These are phyloP conservation scores for Numenius arquata DNA, from an alignment of 2,113 vertebrate genomes.

Conservation along the genomic window DNA sequence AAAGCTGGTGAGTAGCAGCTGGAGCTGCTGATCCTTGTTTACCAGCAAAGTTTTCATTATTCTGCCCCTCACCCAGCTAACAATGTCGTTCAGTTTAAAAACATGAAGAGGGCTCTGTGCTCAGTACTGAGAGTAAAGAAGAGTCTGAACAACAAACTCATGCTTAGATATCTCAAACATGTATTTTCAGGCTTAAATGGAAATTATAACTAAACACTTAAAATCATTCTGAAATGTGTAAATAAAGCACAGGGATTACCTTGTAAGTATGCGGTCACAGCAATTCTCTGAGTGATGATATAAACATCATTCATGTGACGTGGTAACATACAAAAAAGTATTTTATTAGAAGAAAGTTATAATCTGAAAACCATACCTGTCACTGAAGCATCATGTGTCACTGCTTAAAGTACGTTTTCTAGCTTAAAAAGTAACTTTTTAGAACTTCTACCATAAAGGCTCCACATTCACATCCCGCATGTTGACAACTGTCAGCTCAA, in stretches of 20 bases:
- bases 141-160: background rate
- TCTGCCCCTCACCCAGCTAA: background rate
- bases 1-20: background rate
- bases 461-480: background rate
- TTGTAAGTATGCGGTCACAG: background rate
- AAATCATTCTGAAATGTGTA: background rate
- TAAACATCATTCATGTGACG: background rate
- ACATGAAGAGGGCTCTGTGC: background rate
- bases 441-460: background rate
- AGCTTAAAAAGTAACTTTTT: background rate
- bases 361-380: background rate
- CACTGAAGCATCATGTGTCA: background rate
- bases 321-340: background rate
- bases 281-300: background rate
- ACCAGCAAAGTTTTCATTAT: background rate
- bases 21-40: background rate
- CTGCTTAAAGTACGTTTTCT: background rate
- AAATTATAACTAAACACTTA: background rate
- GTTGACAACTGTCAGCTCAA: background rate
- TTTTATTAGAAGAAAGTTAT: background rate
- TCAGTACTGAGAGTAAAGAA: background rate
- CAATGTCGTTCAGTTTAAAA: background rate
- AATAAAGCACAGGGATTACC: background rate
- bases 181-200: background rate
- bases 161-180: background rate